Evolutionary conservation across 2,888 invertebrate species (phyloP).

Genomic region (Scaptomyza cyrtandrae): DNA sequence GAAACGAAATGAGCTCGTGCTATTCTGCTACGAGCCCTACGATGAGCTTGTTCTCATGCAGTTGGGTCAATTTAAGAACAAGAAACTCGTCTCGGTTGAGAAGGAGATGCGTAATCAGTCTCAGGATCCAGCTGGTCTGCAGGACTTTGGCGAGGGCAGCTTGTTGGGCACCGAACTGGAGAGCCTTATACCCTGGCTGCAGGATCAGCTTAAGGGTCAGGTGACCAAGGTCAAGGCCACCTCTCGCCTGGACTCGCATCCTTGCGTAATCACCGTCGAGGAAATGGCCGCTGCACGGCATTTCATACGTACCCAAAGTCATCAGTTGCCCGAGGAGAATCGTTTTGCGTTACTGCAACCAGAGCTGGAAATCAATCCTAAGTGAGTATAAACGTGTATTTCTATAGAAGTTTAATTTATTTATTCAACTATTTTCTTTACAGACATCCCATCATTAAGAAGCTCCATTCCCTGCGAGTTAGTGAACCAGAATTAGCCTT

Average conservation of each 20-base stretch:
- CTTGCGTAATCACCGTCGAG: slow-evolving; percentile 97
- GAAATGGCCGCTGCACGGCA: slow-evolving; percentile 99
- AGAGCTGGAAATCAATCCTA: slow-evolving; percentile 96
- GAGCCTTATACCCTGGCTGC: slow-evolving; percentile 91
- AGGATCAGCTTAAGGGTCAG: slow-evolving; percentile 90
- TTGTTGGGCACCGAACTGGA: slow-evolving; percentile 91
- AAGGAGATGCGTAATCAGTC: slow-evolving; percentile 93
- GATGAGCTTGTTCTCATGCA: slow-evolving; percentile 98
- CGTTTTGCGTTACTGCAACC: slow-evolving; percentile 94
- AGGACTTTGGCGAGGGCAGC: slow-evolving; percentile 88
- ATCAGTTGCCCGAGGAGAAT: slow-evolving; percentile 92
- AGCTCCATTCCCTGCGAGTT: slow-evolving; percentile 90
- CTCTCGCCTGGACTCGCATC: slow-evolving; percentile 93
- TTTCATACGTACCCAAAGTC: slow-evolving; percentile 95
- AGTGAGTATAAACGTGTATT: slow-evolving; percentile 85
- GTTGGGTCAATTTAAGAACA: slow-evolving; percentile 90
- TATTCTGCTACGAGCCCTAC: slow-evolving; percentile 98
- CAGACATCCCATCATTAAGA: slow-evolving; percentile 95
- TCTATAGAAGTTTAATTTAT: background rate
- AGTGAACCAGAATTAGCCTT: slow-evolving; percentile 92
- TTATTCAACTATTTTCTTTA: background rate
- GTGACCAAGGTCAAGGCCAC: slow-evolving; percentile 94
- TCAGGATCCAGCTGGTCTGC: slow-evolving; percentile 86
- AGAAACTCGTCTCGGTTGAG: slow-evolving; percentile 93
- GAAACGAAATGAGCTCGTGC: slow-evolving; percentile 93